Evolutionary conservation across 1,140 invertebrate genomes (phyloP).

Genomic region (Armadillidium nasatum): DNA sequence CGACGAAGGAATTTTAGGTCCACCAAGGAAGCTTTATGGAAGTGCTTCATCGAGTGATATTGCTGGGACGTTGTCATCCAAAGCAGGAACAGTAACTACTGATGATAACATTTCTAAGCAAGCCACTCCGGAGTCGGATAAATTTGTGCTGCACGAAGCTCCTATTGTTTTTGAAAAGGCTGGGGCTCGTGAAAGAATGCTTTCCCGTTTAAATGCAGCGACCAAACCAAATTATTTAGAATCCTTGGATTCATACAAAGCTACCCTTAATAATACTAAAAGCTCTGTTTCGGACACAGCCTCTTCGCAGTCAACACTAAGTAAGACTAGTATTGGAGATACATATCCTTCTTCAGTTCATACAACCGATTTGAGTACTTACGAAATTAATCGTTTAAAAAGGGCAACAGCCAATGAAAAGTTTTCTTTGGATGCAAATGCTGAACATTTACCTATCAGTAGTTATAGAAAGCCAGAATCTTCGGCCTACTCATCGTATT

Average conservation of each 20-base stretch:
- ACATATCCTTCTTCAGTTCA: too few relatives aligned
- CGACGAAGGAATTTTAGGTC: slow-evolving; percentile 41
- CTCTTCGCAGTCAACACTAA: neutral
- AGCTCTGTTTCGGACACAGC: neutral
- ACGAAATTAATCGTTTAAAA: too few relatives aligned
- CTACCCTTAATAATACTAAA: neutral
- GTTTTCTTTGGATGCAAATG: too few relatives aligned
- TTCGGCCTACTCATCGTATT: too few relatives aligned
- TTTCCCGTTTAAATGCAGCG: neutral
- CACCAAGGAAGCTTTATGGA: slow-evolving; percentile 42
- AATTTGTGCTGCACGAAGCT: slow-evolving; percentile 39
- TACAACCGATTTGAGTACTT: too few relatives aligned
- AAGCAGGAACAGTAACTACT: slow-evolving; percentile 17
- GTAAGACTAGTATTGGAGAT: too few relatives aligned
- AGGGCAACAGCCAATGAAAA: too few relatives aligned
- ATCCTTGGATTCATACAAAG: neutral
- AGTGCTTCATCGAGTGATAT: slow-evolving; percentile 42
- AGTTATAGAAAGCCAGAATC: too few relatives aligned
- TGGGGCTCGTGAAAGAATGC: slow-evolving; percentile 31
- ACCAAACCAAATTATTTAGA: neutral
- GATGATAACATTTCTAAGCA: slow-evolving; percentile 28
- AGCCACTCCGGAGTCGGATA: slow-evolving; percentile 43
- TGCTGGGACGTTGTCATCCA: slow-evolving; percentile 30
- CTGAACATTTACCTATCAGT: too few relatives aligned
- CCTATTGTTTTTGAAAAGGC: slow-evolving; percentile 43